Base-by-base conservation (phyloP, 92 coral and sea anemone genomes). In the Virgularia gustaviana region DNA sequence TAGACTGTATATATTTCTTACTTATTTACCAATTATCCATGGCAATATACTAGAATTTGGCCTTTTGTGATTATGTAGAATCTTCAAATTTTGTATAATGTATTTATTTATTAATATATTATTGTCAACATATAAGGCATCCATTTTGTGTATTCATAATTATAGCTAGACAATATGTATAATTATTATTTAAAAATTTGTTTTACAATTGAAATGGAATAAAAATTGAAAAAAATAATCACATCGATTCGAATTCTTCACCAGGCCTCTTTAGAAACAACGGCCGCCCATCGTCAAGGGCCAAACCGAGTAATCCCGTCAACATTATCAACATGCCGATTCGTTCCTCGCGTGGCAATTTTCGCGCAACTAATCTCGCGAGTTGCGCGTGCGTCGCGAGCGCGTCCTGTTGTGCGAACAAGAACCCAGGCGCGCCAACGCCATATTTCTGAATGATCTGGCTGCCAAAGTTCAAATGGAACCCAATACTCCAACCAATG, bases 341-440 rank as follows among this genome's bases (percentile, higher is more conserved):
- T 38, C 75, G 49, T 49, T 49, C 75, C 0, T 49, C 55, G 45
- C 32, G 60, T 61, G 61, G 61, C 32, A 68, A 51, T 15, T 24
- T 15, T 47, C 35, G 30, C 45, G 75, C 38, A 61, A 68, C 12
- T 49, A 68, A 37, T 35, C 75, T 49, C 75, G 75, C 75, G 60
- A 68, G 61, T 49, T 68, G 75, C 61, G 75, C 75, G 75, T 68
- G 75, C 11, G 61, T 68, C 61, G 23, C 45, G 61, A 68, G 75
- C 19, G 61, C 43, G 33, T 68, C 75, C 45, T 31, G 75, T 51
- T 68, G 34, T 27, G 49, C 60, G 55, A 49, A 68, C 32, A 68
- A 49, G 42, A 53, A 68, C 75, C 58, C 59, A 47, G 75, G 75
- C 34, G 75, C 75, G 22, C 75, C 75, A 8, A 68, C 75, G 49